These are phyloP conservation scores for Gallirallus australis DNA, from an alignment of 2,797 vertebrate genomes.

Conservation along the genomic window DNA sequence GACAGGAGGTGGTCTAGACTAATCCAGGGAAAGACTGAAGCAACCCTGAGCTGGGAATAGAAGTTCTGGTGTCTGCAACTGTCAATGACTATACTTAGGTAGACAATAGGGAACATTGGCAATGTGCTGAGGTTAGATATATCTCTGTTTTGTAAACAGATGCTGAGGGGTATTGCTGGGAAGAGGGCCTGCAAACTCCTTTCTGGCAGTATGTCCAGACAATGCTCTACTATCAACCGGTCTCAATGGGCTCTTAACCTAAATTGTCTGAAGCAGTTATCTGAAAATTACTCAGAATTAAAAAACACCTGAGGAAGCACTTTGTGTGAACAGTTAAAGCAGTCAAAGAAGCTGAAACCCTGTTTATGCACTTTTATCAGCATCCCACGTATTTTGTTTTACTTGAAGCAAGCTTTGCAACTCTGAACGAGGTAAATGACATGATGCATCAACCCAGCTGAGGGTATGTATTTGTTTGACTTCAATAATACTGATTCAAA, in stretches of 20 bases:
- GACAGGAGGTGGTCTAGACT: background rate
- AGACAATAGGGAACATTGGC: accelerated
- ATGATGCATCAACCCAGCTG: background rate
- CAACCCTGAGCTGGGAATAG: background rate
- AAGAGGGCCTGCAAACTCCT: background rate
- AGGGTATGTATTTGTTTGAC: background rate
- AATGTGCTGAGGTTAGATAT: background rate
- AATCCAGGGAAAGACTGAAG: background rate
- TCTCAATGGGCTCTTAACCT: background rate
- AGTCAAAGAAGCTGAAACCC: background rate
- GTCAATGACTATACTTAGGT: accelerated
- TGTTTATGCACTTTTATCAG: background rate
- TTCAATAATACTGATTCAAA: background rate
- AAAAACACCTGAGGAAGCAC: background rate
- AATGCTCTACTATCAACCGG: accelerated
- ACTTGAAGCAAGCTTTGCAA: background rate
- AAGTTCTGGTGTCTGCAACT: background rate
- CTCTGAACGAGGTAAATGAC: background rate
- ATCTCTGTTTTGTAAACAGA: background rate
- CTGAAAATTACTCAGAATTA: background rate
- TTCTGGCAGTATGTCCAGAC: background rate
- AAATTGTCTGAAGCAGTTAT: background rate
- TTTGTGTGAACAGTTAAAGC: background rate
- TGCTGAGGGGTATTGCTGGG: accelerated
- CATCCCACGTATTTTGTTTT: background rate